These are phyloP conservation scores for Thyatira batis DNA, from an alignment of 2,888 invertebrate species.

Conservation along the genomic window DNA sequence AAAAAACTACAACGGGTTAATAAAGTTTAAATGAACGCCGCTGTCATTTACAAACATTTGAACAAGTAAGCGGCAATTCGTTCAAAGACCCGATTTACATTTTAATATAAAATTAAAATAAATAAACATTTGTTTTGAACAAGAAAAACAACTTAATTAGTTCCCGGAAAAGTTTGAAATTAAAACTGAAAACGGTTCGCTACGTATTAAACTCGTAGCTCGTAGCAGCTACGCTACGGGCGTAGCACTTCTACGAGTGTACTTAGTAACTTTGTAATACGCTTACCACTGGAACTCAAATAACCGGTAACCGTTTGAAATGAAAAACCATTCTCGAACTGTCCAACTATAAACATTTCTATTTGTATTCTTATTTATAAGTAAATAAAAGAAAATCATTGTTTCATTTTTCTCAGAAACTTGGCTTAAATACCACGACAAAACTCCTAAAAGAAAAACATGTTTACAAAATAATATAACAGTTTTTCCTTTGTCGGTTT, in stretches of 20 bases:
- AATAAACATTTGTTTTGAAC: conserved; percentile 24
- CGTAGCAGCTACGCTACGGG: conserved; percentile 30
- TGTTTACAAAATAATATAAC: not conserved
- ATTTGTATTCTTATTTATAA: not conserved
- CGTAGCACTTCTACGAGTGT: conserved; percentile 28
- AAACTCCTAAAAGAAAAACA: not conserved
- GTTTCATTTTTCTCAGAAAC: not conserved
- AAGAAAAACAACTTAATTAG: conserved; percentile 41
- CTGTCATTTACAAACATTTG: not conserved
- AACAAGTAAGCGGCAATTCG: not conserved
- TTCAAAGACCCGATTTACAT: not conserved
- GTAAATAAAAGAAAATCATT: not conserved
- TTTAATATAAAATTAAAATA: conserved; percentile 17
- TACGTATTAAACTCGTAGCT: conserved; percentile 36
- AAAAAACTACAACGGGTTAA: not conserved
- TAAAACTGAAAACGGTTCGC: conserved; percentile 37
- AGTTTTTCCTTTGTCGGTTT: not conserved
- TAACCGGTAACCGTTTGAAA: conserved; percentile 39
- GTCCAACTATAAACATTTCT: conserved; percentile 38
- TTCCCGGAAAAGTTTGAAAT: conserved; percentile 40
- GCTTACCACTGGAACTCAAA: conserved; percentile 39
- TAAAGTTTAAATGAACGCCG: not conserved
- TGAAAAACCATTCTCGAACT: conserved; percentile 33
- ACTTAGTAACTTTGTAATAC: conserved; percentile 42
- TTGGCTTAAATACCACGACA: not conserved